These are phyloP conservation scores for Leucophenga varia DNA, from an alignment of 1,140 invertebrate genomes.

Conservation along the genomic window DNA sequence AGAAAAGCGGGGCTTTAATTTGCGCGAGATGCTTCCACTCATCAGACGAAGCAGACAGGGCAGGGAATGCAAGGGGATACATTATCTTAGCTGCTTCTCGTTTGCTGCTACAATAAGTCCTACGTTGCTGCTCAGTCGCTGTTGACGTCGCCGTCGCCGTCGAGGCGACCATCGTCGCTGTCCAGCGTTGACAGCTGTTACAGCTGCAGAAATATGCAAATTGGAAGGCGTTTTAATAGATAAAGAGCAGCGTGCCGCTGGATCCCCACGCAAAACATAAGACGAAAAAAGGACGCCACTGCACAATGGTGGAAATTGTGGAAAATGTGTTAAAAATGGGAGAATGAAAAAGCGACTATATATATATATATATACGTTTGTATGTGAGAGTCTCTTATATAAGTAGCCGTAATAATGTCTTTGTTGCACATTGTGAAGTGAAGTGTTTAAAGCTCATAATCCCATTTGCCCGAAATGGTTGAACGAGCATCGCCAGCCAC, in stretches of 20 bases:
- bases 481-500: conserved; percentile 14
- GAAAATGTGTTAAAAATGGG: conserved; percentile 16
- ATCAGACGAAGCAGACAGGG: too few relatives aligned
- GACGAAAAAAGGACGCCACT: conserved; percentile 40
- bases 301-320: conserved; percentile 32
- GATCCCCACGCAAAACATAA: conserved; percentile 33
- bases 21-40: too few relatives aligned
- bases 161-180: conserved; percentile 17
- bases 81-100: too few relatives aligned
- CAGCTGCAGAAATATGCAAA: conserved; percentile 53
- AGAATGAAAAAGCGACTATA: conserved; percentile 1
- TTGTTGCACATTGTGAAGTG: conserved; percentile 45
- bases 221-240: conserved; percentile 53
- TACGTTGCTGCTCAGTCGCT: too few relatives aligned
- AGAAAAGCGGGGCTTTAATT: too few relatives aligned
- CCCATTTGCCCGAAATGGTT: conserved; percentile 32
- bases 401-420: conserved; percentile 43
- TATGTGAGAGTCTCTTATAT: too few relatives aligned
- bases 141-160: too few relatives aligned
- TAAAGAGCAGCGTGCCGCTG: too few relatives aligned
- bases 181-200: conserved; percentile 51
- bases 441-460: conserved; percentile 45
- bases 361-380: too few relatives aligned
- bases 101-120: too few relatives aligned
- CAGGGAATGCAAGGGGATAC: too few relatives aligned